Percentiles rank a stretch among this genome's conserved stretches.
Conservation (phyloP, 1,140 invertebrate genomes). For the Hetaerina americana region DNA sequence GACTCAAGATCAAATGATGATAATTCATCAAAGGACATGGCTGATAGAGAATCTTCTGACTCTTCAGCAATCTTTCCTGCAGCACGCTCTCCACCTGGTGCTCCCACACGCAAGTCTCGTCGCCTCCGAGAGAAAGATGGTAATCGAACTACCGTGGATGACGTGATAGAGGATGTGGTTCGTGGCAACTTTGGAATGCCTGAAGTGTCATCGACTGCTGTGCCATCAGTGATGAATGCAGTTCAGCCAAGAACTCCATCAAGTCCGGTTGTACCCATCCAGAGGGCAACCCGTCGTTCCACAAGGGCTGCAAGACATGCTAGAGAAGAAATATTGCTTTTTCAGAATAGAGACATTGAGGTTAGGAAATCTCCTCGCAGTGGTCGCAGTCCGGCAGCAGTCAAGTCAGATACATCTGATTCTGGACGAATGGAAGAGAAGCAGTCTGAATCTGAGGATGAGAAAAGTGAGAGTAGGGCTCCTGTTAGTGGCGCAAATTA, state of each 20-base stretch:
- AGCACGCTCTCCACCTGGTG: constrained; percentile 30
- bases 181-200: constrained; percentile 32
- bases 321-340: background rate
- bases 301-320: constrained; percentile 2
- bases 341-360: background rate
- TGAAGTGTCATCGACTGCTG: background rate
- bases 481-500: background rate
- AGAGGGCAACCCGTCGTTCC: background rate
- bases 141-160: constrained; percentile 59
- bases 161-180: constrained; percentile 74
- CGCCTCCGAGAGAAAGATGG: constrained; percentile 62
- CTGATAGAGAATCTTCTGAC: background rate
- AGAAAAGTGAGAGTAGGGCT: background rate
- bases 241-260: background rate
- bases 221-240: background rate
- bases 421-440: background rate
- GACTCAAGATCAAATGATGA: background rate
- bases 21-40: background rate
- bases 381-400: background rate
- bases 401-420: background rate
- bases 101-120: constrained; percentile 63
- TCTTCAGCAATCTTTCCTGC: background rate
- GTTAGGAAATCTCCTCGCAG: constrained; percentile 13
- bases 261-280: background rate
- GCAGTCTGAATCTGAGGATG: background rate